A percentile compares a stretch with the other conserved stretches of the same genome.
Conservation (phyloP, 2,113 vertebrate species). For the Sinocyclocheilus rhinocerous region DNA sequence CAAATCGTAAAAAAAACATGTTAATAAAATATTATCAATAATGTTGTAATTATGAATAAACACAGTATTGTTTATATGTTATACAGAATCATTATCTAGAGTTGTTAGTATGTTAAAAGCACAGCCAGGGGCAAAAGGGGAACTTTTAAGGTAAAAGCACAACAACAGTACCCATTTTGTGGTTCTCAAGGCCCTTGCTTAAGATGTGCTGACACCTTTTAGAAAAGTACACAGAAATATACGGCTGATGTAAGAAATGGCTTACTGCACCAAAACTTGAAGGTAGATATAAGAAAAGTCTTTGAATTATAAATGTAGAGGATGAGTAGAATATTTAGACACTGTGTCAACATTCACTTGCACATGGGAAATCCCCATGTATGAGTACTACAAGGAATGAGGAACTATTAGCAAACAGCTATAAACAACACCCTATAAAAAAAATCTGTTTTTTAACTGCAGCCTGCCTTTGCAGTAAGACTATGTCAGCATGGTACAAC, state of each 20-base stretch:
- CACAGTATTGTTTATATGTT: not conserved
- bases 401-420: constrained; percentile 26
- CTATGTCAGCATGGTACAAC: not conserved
- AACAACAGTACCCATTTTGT: constrained; percentile 43
- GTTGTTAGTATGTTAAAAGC: constrained; percentile 11
- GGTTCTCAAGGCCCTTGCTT: constrained; percentile 20
- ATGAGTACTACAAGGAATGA: not conserved
- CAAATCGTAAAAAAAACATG: not conserved
- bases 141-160: constrained; percentile 17
- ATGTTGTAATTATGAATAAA: not conserved
- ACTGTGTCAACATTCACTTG: not conserved
- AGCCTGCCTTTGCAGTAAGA: not conserved
- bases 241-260: not conserved
- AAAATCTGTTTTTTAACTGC: not conserved
- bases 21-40: not conserved
- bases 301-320: not conserved
- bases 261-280: not conserved
- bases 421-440: not conserved
- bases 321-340: not conserved
- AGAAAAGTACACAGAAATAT: constrained; percentile 28
- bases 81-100: not conserved
- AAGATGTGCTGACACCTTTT: constrained; percentile 40
- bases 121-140: not conserved
- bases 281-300: not conserved
- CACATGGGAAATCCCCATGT: not conserved